Percentiles rank a stretch among this genome's conserved stretches.
Evolutionary conservation across 2,113 vertebrate species (phyloP).

Genomic region (Pithys albifrons): DNA sequence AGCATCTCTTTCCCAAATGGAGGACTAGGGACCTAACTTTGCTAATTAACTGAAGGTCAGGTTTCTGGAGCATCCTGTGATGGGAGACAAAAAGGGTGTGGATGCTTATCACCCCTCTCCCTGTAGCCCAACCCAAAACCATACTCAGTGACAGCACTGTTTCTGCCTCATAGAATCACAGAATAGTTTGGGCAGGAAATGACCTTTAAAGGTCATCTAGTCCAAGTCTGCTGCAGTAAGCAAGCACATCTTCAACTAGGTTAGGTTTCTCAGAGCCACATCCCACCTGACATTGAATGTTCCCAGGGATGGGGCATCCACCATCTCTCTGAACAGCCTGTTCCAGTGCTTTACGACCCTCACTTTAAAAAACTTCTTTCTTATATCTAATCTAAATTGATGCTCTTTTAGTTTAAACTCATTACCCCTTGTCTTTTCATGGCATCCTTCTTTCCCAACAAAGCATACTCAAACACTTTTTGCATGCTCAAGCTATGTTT

Average conservation of each 20-base stretch:
- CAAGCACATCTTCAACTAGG: background rate
- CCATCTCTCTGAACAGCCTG: background rate
- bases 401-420: background rate
- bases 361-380: background rate
- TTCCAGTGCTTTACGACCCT: background rate
- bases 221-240: background rate
- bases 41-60: background rate
- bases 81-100: background rate
- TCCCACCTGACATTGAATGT: background rate
- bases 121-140: background rate
- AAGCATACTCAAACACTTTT: background rate
- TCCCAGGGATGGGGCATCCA: background rate
- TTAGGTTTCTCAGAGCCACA: background rate
- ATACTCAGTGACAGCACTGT: background rate
- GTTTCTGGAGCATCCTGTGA: background rate
- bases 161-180: background rate
- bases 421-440: background rate
- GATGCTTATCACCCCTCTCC: background rate
- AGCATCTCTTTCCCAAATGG: background rate
- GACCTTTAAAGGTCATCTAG: background rate
- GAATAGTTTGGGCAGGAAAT: background rate
- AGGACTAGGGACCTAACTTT: background rate
- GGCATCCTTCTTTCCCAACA: background rate
- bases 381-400: background rate
- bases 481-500: background rate